Evolutionary conservation across 1,140 invertebrate genomes (phyloP), one percentile per base, ranked within the genome.

Genomic region (Pissodes strobi): DNA sequence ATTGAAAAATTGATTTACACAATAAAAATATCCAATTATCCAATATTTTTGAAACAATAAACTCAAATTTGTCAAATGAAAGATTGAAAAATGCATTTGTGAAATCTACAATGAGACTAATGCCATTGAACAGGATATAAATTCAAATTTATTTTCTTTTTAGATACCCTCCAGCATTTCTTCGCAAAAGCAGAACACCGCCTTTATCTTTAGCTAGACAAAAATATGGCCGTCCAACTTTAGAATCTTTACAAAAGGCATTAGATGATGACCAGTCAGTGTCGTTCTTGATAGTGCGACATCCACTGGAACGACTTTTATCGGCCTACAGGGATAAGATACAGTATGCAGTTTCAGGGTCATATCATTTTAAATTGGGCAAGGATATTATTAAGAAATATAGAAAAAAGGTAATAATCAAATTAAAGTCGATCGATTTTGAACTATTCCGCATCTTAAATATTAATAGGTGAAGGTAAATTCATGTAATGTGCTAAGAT

Each of bases 311-410:
- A 76, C 82, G 94, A 71, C 81, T 96, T 27, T 83, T 95, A 39
- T 94, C 91, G 37, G 93, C 92, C 12, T 97, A 95, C 79, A 85
- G 92, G 69, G 93, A 94, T 74, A 95, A 95, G 80, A 84, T 95
- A 64, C 86, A 91, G 65, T 88, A 88, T 69, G 89, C 90, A 37
- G 81, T 90, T 69, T 89, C 90, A 0, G 89, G 90, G 74, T 90
- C 90, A 12, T 87, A 89, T 73, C 90, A 92, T 69, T 87, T 89
- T 57, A 91, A 90, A 76, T 80, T 92, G 64, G 89, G 90, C 1
- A 84, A 86, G 34, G 84, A 86, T 73, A 92, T 92, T 63, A 85
- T 92, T 15, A 82, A 83, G 62, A 88, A 86, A 60, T 92, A 90
- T 76, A 82, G 90, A 72, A 52, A 71, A 9, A 74, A 70, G 57